Conservation (phyloP, 1,140 invertebrate genomes). For the Orius insidiosus region DNA sequence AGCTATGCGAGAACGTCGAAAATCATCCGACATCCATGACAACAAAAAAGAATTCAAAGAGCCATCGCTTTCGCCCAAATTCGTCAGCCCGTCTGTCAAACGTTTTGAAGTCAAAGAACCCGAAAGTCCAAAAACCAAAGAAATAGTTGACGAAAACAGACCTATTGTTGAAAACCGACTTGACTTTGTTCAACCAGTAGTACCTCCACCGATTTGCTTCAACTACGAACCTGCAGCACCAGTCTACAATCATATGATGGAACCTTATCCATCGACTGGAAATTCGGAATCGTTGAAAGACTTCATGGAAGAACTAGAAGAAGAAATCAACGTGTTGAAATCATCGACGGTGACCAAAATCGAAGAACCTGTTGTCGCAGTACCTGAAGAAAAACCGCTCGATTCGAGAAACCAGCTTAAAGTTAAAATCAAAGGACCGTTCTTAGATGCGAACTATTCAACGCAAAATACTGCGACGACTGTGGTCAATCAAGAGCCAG, state of each 20-base stretch:
- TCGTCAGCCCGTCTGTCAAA: constrained; percentile 28
- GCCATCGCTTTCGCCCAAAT: constrained; percentile 35
- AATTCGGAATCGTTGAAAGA: constrained; percentile 35
- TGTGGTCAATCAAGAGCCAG: constrained; percentile 23
- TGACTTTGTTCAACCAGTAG: constrained; percentile 44
- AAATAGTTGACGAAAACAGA: not conserved
- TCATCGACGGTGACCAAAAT: constrained; percentile 32
- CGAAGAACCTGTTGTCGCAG: constrained; percentile 22
- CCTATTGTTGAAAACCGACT: constrained; percentile 25
- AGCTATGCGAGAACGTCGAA: constrained; percentile 59
- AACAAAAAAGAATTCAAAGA: constrained; percentile 36
- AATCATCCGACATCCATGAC: constrained; percentile 54
- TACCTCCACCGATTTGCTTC: constrained; percentile 75
- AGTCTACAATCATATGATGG: constrained; percentile 41
- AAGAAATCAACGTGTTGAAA: constrained; percentile 28
- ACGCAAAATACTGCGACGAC: constrained; percentile 29
- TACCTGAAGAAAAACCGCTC: constrained; percentile 28
- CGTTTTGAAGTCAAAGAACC: constrained; percentile 21
- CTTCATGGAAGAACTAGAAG: constrained; percentile 61
- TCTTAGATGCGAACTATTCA: constrained; percentile 55
- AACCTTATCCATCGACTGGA: constrained; percentile 40
- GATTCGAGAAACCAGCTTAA: constrained; percentile 70
- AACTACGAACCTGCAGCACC: constrained; percentile 50
- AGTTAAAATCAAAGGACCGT: constrained; percentile 79
- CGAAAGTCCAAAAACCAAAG: constrained; percentile 17